These are phyloP conservation scores for Atherinosoma microstoma DNA, from an alignment of 2,797 vertebrate species.

Conservation along the genomic window DNA sequence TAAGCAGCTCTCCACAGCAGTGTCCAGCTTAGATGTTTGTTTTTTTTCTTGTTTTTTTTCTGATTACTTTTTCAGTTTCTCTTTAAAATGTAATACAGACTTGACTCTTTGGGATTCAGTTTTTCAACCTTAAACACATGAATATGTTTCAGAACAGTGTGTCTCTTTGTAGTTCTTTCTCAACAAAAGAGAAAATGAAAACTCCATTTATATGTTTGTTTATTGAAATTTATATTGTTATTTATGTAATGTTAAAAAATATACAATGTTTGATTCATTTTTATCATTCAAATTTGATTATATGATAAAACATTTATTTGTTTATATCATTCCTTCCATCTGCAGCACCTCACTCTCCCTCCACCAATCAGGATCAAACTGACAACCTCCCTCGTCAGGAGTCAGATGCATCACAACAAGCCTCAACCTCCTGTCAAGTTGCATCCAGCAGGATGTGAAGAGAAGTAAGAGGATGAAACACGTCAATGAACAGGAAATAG, in stretches of 20 bases:
- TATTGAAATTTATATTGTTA: neutral
- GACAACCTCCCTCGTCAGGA: accelerated
- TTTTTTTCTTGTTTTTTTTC: too few relatives aligned
- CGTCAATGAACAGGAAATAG: conserved; percentile 4
- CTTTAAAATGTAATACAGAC: neutral
- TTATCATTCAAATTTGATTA: neutral
- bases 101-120: neutral
- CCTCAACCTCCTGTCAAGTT: neutral
- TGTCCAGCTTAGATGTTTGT: too few relatives aligned
- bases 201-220: neutral
- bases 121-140: too few relatives aligned
- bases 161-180: neutral
- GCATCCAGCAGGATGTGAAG: neutral
- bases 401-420: neutral
- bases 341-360: neutral
- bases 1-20: too few relatives aligned
- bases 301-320: neutral
- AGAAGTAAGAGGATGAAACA: neutral
- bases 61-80: too few relatives aligned
- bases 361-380: neutral
- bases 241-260: neutral
- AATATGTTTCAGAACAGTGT: too few relatives aligned
- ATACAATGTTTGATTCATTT: neutral
- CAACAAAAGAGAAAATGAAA: too few relatives aligned
- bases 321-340: conserved; percentile 3